Evolutionary conservation across 2,113 vertebrate genomes (phyloP), one percentile per base, ranked within the genome.

Genomic region (Erinaceus europaeus): DNA sequence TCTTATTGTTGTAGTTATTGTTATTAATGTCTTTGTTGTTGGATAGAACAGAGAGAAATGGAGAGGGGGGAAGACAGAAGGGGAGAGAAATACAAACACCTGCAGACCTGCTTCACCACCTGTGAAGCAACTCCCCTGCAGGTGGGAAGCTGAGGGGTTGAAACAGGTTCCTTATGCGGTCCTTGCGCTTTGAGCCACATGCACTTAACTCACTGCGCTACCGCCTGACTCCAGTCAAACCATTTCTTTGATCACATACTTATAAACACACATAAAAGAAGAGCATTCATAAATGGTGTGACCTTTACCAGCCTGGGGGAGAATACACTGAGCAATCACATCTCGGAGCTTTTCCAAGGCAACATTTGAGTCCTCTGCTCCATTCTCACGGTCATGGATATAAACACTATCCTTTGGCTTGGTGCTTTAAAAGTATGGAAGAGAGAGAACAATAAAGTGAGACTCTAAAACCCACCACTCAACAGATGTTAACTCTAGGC

Each of bases 281-380:
- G 15, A 95, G 82, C 48, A 36, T 84, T 93, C 65, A 72, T 87
- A 95, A 96, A 91, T 92, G 95, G 79, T 82, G 92, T 92, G 96
- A 96, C 91, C 96, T 98, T 98, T 96, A 99, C 99, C 99, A 96
- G 98, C 98, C 97, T 99, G 99, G 9, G 99, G 99, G 68, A 99
- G 97, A 95, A 99, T 99, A 97, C 99, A 99, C 96, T 99, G 99
- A 88, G 99, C 99, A 90, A 99, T 99, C 92, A 99, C 99, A 84
- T 99, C 99, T 65, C 99, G 97, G 69, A 99, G 97, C 95, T 99
- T 99, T 93, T 99, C 99, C 97, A 99, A 96, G 62, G 98, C 99
- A 91, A 99, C 98, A 12, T 99, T 99, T 82, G 98, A 98, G 95
- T 99, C 98, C 3, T 98, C 98, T 0, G 97, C 97, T 92, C 98